Conservation (phyloP, 2,113 vertebrate genomes). For the Crotalus helleri region DNA sequence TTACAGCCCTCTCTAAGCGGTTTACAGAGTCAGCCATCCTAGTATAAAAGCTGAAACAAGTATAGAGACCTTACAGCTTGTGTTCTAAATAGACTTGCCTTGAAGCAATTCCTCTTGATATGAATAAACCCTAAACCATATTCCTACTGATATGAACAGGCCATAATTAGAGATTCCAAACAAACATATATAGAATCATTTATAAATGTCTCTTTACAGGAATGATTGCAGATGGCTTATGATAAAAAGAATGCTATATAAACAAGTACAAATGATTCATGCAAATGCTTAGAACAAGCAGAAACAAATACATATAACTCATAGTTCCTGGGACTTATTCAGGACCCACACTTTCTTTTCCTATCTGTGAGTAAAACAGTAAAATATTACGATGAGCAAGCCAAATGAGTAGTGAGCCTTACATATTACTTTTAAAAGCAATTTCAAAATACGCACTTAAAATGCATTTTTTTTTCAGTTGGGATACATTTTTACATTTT, state of each 20-base stretch:
- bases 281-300: neutral
- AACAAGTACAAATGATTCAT: conserved; percentile 14
- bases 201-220: neutral
- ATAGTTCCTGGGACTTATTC: neutral
- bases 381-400: neutral
- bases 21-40: too few species aligned
- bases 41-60: neutral
- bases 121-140: neutral
- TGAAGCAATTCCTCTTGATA: neutral
- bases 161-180: neutral
- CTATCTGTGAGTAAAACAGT: neutral
- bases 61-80: neutral
- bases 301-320: neutral
- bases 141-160: neutral
- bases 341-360: neutral
- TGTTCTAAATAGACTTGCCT: neutral
- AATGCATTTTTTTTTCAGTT: neutral
- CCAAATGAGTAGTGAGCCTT: neutral
- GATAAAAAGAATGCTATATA: neutral
- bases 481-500: neutral
- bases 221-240: neutral
- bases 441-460: neutral
- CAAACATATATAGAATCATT: neutral
- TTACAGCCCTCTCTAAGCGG: neutral
- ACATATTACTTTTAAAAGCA: neutral